A percentile compares a stretch with the other conserved stretches of the same genome.
phyloP scores from a whole-genome alignment of 2,113 vertebrate species.

The Condylura cristata region DNA sequence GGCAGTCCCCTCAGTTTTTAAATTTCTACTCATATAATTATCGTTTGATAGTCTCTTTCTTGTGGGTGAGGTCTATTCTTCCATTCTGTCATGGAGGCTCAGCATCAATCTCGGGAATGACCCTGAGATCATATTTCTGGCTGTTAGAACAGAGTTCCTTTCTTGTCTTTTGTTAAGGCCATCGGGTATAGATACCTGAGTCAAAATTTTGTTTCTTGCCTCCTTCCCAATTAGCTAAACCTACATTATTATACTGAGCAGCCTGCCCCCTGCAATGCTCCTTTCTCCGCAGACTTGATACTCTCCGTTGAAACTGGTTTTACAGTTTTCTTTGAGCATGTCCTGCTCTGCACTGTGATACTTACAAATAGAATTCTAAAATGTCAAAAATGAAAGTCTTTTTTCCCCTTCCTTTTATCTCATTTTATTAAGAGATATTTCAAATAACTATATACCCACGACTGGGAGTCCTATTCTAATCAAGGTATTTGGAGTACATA shows the following conservation, averaged over 20 bases:
- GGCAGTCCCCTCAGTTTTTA: background rate
- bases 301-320: background rate
- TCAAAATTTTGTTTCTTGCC: background rate
- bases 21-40: background rate
- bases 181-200: background rate
- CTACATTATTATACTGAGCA: background rate
- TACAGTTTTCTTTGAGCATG: background rate
- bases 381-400: constrained; percentile 12
- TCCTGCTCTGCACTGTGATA: background rate
- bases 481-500: constrained; percentile 4
- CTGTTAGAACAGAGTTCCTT: background rate
- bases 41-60: constrained; percentile 1
- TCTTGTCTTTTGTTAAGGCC: background rate
- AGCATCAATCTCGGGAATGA: background rate
- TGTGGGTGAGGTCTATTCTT: background rate
- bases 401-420: background rate
- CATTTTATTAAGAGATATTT: constrained; percentile 16
- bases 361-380: constrained; percentile 15
- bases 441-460: background rate
- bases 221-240: background rate
- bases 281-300: background rate
- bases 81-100: background rate
- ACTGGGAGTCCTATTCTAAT: constrained; percentile 17
- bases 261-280: background rate
- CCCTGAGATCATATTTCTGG: background rate